These are phyloP conservation scores for Phycodurus eques DNA, from an alignment of 2,113 vertebrate species.

Conservation along the genomic window DNA sequence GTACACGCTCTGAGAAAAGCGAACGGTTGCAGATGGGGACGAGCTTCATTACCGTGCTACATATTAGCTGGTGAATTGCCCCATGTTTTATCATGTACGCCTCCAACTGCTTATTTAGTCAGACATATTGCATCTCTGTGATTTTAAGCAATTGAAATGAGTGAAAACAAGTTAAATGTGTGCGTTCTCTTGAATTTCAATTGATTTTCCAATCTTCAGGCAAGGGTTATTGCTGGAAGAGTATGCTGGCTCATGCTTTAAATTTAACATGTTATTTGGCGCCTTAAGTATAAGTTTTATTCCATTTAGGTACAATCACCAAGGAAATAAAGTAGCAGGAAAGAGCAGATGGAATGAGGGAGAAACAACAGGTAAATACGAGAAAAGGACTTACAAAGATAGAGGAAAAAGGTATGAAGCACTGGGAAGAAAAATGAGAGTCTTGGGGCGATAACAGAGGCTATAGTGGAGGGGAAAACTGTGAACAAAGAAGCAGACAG, in stretches of 20 bases:
- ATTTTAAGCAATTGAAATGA: slow-evolving; percentile 55
- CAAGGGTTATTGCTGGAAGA: not conserved
- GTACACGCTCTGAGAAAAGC: slow-evolving; percentile 15
- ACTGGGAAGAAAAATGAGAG: slow-evolving; percentile 8
- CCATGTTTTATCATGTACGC: slow-evolving; percentile 56
- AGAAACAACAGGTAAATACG: not conserved
- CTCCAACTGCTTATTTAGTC: slow-evolving; percentile 64
- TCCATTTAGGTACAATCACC: not conserved
- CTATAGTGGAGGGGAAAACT: slow-evolving; percentile 27
- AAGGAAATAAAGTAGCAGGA: not conserved
- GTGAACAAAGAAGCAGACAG: slow-evolving; percentile 32
- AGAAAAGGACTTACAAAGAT: slow-evolving; percentile 1
- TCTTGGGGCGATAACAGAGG: slow-evolving; percentile 20
- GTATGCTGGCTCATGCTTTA: not conserved
- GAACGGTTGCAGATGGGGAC: slow-evolving; percentile 58
- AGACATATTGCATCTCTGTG: slow-evolving; percentile 53
- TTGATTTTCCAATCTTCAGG: slow-evolving; percentile 20
- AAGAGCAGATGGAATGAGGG: slow-evolving; percentile 3
- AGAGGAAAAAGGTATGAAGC: not conserved
- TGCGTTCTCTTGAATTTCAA: slow-evolving; percentile 34
- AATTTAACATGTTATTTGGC: not conserved
- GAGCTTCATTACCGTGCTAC: slow-evolving; percentile 57
- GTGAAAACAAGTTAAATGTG: slow-evolving; percentile 48
- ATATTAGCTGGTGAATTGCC: slow-evolving; percentile 58
- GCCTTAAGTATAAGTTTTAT: not conserved